A percentile compares a stretch with the other conserved stretches of the same genome.
Conservation (phyloP, 2,888 invertebrate genomes). For the Erebia ligea region DNA sequence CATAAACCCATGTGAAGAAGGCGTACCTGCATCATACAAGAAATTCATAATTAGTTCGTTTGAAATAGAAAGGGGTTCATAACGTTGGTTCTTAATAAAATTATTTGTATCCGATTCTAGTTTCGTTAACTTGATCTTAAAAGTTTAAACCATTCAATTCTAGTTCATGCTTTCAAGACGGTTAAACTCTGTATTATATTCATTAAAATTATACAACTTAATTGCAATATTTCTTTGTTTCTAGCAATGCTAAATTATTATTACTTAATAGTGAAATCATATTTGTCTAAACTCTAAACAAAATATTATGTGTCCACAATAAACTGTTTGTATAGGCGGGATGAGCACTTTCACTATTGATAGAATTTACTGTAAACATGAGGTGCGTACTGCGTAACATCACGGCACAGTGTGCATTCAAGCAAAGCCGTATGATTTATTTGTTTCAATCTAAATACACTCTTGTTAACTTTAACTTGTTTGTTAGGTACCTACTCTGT, state of each 20-base stretch:
- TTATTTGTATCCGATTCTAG: no score
- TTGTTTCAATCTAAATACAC: conserved; percentile 10
- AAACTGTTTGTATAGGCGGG: conserved; percentile 23
- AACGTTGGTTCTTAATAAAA: no score
- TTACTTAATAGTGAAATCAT: not conserved
- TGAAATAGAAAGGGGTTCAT: no score
- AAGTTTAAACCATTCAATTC: no score
- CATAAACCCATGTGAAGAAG: no score
- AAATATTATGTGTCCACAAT: not conserved
- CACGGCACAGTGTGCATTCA: conserved; percentile 29
- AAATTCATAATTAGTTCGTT: no score
- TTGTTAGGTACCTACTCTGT: not conserved
- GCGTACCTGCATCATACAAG: no score
- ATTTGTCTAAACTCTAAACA: conserved; percentile 13
- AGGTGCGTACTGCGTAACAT: conserved; percentile 27
- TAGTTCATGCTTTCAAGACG: no score
- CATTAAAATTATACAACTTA: no score
- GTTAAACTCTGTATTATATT: no score
- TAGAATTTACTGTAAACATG: conserved; percentile 30
- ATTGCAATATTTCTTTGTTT: not conserved
- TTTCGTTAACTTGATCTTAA: no score
- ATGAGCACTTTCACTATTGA: conserved; percentile 28
- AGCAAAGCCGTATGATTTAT: conserved; percentile 16
- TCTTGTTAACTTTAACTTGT: not conserved
- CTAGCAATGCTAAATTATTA: not conserved